Evolutionary conservation across 2,113 vertebrate species (phyloP), one percentile per base, ranked within the genome.

Genomic region (Circaetus cinerascens): DNA sequence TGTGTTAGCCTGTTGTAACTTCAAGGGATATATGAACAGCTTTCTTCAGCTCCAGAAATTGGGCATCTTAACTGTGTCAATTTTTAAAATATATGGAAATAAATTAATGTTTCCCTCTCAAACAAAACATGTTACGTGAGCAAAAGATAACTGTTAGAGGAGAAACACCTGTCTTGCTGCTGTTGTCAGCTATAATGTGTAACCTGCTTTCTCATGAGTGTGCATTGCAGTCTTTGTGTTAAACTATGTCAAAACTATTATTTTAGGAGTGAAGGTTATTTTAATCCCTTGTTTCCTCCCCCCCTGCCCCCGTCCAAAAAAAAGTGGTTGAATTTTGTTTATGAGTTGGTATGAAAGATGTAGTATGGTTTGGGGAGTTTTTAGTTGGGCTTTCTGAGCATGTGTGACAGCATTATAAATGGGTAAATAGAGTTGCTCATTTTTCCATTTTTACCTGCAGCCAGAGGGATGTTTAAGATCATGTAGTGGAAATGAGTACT

Each of bases 201-300:
- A 56, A 72, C 66, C 32, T 67, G 63, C 43, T 86, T 96, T 93
- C n/a, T 77, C 74, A 59, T 2, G 3, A 64, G 13, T 34, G 27
- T 57, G 72, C 57, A 14, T 50, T 91, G 59, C 80, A 89, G 60
- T 56, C 43, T 46, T 40, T 66, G 36, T 71, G 60, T 77, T 93
- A 69, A 78, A 46, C 34, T 46, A 22, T 18, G 9, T 59, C 53
- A 80, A 41, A 94, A 13, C 29, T 29, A 18, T 48, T 88, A 10
- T 60, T 94, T 68, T 59, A 60, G 56, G 67, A 69, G n/a, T 22
- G 34, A 84, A 57, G 40, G 72, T 73, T 91, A 81, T 72, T 91
- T 88, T 60, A 79, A 32, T 88, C 11, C 20, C 77, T 32, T 48
- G 3, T 60, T 51, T 9, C 50, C 25, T 5, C 8, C 25, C 23